phyloP scores from a whole-genome alignment of 1,140 invertebrate genomes.

The Orchestia grillus region DNA sequence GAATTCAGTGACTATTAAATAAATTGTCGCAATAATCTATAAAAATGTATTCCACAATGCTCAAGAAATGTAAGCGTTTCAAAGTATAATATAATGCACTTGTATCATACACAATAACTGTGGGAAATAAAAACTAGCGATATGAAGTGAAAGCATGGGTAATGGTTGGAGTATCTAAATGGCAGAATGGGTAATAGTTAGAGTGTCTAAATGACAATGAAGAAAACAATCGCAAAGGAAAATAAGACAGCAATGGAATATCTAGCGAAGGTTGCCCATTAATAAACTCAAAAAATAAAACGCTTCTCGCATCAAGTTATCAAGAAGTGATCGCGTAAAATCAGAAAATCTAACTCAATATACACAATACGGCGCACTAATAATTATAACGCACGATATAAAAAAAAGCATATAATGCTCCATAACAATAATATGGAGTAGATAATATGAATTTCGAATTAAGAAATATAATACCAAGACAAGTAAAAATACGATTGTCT shows the following conservation, averaged over 20 bases:
- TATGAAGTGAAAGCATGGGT: not conserved
- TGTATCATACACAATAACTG: not conserved
- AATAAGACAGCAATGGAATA: not conserved
- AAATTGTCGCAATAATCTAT: not conserved
- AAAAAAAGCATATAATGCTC: no score
- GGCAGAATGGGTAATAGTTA: not conserved
- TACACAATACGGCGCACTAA: no score
- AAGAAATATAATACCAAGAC: no score
- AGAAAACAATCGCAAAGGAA: not conserved
- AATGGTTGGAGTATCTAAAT: not conserved
- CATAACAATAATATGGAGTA: no score
- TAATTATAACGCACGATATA: no score
- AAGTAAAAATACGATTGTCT: no score
- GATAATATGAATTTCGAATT: no score
- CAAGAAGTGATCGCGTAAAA: not conserved
- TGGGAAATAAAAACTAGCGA: not conserved
- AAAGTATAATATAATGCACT: not conserved
- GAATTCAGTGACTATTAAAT: not conserved
- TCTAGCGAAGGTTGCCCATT: not conserved
- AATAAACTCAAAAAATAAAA: not conserved
- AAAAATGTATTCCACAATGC: not conserved
- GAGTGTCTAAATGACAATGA: not conserved
- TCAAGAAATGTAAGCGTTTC: not conserved
- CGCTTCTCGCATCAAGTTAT: not conserved
- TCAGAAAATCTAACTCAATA: not conserved